A percentile compares a stretch with the other conserved stretches of the same genome.
phyloP scores from a whole-genome alignment of 2,113 vertebrate genomes.

The Bujurquina vittata region DNA sequence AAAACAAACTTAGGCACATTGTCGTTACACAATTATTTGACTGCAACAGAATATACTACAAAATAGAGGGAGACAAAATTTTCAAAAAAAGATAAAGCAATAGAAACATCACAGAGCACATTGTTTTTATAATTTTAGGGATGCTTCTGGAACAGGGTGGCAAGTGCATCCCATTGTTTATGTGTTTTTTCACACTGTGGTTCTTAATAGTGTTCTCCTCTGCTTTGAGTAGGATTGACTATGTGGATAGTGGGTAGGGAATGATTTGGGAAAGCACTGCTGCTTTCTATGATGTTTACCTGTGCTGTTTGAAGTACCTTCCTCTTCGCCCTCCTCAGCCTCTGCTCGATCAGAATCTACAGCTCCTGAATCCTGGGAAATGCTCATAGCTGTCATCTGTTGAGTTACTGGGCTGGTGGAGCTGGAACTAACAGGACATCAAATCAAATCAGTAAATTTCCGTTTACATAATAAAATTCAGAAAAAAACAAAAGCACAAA shows the following conservation, averaged over 20 bases:
- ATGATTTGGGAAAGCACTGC: not conserved
- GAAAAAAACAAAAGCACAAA: not conserved
- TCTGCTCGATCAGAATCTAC: conserved; percentile 81
- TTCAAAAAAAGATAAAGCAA: not conserved
- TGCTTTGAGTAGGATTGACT: not conserved
- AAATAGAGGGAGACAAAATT: not conserved
- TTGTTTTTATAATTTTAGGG: not conserved
- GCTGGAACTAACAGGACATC: conserved; percentile 64
- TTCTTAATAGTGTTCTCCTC: conserved; percentile 9
- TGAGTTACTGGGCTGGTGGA: conserved; percentile 89
- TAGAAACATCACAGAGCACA: not conserved
- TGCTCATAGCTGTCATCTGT: conserved; percentile 93
- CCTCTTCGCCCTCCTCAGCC: conserved; percentile 78
- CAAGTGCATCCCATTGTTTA: not conserved
- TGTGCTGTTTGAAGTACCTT: conserved; percentile 72
- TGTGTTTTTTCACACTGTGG: not conserved
- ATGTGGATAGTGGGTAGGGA: not conserved
- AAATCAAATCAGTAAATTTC: not conserved
- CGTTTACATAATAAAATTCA: not conserved
- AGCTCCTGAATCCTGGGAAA: conserved; percentile 84
- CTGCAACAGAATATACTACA: not conserved
- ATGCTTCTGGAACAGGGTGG: not conserved
- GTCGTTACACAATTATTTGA: not conserved
- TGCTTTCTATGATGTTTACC: conserved; percentile 56
- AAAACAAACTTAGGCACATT: not conserved